Percentiles rank a stretch among this genome's conserved stretches.
Evolutionary conservation across 2,113 vertebrate genomes (phyloP).

Genomic region (Bettongia penicillata): DNA sequence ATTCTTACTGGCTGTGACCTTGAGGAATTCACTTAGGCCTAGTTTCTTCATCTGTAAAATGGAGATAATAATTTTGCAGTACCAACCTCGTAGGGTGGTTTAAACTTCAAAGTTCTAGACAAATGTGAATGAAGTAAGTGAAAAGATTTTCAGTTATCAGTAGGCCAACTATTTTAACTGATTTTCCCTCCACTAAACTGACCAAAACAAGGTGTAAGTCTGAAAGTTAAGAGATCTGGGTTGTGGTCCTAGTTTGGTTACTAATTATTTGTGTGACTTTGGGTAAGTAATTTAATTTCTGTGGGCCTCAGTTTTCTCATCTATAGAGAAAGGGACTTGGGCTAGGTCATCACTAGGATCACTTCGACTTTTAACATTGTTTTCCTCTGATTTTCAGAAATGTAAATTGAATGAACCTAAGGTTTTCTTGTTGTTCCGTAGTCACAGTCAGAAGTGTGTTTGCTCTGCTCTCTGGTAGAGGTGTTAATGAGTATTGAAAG

Average conservation of each 20-base stretch:
- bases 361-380: neutral
- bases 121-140: neutral
- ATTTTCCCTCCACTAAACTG: neutral
- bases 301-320: neutral
- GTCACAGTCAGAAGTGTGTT: constrained; percentile 4
- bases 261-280: neutral
- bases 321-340: neutral
- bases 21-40: neutral
- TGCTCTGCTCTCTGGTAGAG: constrained; percentile 34
- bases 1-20: neutral
- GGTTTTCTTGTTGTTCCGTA: constrained; percentile 40
- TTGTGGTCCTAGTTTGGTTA: constrained; percentile 1
- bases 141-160: neutral
- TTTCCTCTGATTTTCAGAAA: constrained; percentile 34
- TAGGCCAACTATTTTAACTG: neutral
- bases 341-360: neutral
- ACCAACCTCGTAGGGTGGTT: neutral
- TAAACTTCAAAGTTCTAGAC: neutral
- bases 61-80: neutral
- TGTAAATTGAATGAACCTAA: neutral
- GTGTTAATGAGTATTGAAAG: constrained; percentile 43
- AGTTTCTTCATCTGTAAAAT: neutral
- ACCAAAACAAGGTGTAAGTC: neutral
- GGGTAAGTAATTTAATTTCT: constrained; percentile 34
- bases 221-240: neutral